Evolutionary conservation across 2,888 invertebrate species (phyloP), one percentile per base, ranked within the genome.

Genomic region (Elysia crispata): DNA sequence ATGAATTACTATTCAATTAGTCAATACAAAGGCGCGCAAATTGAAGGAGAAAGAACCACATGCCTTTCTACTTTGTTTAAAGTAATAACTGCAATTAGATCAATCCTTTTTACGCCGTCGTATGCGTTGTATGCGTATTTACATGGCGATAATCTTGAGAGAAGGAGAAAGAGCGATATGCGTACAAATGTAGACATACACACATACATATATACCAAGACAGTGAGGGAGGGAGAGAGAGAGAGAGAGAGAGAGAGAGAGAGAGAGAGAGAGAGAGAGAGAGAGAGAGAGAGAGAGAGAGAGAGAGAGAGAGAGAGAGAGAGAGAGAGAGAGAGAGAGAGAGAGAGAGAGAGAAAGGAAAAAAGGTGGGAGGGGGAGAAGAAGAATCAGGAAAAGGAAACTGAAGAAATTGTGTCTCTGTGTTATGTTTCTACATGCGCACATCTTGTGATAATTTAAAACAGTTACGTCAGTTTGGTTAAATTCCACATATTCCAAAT

Each of bases 231-330:
- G n/a, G n/a, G n/a, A n/a, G 76, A 31, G 62, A 33, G 64, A 23
- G 76, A 76, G 70, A 69, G 28, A 64, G 62, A 76, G 62, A 76
- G 62, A 62, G 62, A 76, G 64, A 76, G 62, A 64, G 76, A 76
- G 76, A 76, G 30, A 62, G 33, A 31, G 60, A 62, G 23, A 33
- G 75, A 60, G 28, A 60, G 75, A 76, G 1, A 0, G 13, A 54
- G 25, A 41, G 5, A 25, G 18, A 66, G 13, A 66, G 66, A 64
- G 8, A 76, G n/a, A 76, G 66, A 66, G 25, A 66, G n/a, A n/a
- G n/a, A n/a, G n/a, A n/a, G n/a, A n/a, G n/a, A n/a, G n/a, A n/a
- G n/a, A n/a, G n/a, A n/a, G n/a, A n/a, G n/a, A n/a, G n/a, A n/a
- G n/a, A n/a, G n/a, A n/a, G n/a, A n/a, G n/a, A n/a, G n/a, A n/a